phyloP scores from a whole-genome alignment of 2,888 invertebrate species.

The Phlogophora meticulosa region DNA sequence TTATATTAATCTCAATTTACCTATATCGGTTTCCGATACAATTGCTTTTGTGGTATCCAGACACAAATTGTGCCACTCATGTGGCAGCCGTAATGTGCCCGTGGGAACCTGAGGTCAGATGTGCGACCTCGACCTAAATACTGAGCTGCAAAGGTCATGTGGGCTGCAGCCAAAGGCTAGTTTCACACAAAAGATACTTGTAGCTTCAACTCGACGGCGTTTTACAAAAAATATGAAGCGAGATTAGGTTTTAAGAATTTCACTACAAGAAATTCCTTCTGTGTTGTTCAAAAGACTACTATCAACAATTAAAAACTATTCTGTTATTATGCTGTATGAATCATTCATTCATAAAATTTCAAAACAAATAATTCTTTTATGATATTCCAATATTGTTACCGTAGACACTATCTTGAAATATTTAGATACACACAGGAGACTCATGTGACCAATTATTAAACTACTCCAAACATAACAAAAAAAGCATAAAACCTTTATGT shows the following conservation, averaged over 20 bases:
- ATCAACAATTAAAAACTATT: too few relatives aligned
- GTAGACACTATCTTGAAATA: background rate
- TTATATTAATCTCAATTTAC: conserved; percentile 57
- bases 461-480: background rate
- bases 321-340: background rate
- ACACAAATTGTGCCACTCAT: conserved; percentile 62
- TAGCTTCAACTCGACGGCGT: conserved; percentile 33
- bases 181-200: conserved; percentile 59
- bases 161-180: conserved; percentile 68
- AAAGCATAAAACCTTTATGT: conserved; percentile 8
- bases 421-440: conserved; percentile 12
- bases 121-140: conserved; percentile 82
- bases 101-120: conserved; percentile 70
- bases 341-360: background rate
- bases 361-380: background rate
- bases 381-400: background rate
- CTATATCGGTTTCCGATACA: conserved; percentile 59
- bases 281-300: background rate
- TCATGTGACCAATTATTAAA: background rate
- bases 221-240: conserved; percentile 28
- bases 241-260: background rate
- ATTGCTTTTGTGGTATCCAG: conserved; percentile 53
- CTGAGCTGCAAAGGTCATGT: conserved; percentile 74
- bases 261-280: background rate
- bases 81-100: conserved; percentile 64